Conservation (phyloP, 2,888 invertebrate species). For the Drosophila lutescens region DNA sequence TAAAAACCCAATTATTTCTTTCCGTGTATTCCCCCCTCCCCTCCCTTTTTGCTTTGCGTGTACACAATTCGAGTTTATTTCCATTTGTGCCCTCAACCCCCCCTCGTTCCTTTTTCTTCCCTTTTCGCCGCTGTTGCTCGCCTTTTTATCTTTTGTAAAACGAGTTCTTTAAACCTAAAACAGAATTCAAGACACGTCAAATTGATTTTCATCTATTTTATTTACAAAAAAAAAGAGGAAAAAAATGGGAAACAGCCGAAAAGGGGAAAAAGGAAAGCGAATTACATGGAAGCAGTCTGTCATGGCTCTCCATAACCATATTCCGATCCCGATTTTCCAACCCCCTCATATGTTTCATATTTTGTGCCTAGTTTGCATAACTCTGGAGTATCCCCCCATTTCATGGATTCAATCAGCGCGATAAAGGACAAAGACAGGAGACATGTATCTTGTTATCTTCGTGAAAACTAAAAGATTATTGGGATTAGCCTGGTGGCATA, state of each 20-base stretch:
- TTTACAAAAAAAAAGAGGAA: constrained; percentile 53
- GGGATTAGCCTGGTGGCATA: constrained; percentile 37
- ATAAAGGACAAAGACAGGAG: neutral
- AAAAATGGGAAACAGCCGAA: constrained; percentile 17
- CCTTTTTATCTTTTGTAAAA: constrained; percentile 52
- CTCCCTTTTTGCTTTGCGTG: constrained; percentile 10
- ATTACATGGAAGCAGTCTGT: constrained; percentile 56
- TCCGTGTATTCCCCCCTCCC: neutral
- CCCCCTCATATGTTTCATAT: constrained; percentile 24
- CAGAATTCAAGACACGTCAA: constrained; percentile 77
- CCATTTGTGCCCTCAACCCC: constrained; percentile 37
- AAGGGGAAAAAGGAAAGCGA: constrained; percentile 57
- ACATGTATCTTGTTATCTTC: constrained; percentile 31
- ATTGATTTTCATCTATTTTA: constrained; percentile 79
- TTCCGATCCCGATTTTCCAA: constrained; percentile 15
- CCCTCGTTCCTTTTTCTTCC: constrained; percentile 16
- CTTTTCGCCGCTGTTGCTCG: constrained; percentile 17
- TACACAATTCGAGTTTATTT: constrained; percentile 64
- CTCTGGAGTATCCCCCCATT: neutral
- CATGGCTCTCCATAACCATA: neutral
- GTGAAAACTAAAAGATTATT: constrained; percentile 47
- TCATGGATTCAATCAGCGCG: constrained; percentile 31
- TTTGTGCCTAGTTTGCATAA: constrained; percentile 46
- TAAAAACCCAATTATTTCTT: neutral
- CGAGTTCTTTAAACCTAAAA: constrained; percentile 77